Evolutionary conservation across 2,797 vertebrate species (phyloP), one percentile per base, ranked within the genome.

Genomic region (Cyprinodon diabolis): DNA sequence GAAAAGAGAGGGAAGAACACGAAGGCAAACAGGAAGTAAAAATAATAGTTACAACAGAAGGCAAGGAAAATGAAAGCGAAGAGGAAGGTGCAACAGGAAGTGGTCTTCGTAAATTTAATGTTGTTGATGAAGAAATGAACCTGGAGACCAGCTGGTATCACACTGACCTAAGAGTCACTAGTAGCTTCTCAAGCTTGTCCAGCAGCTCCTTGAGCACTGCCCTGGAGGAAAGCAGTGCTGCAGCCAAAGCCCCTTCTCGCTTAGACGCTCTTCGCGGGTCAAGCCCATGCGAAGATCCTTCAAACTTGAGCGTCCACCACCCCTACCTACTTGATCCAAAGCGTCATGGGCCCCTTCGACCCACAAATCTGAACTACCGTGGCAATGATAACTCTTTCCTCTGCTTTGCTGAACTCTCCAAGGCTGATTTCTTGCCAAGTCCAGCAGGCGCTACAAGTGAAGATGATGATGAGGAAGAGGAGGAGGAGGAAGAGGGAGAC

Each of bases 141-240:
- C 76, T 89, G 79, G 91, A 92, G 6, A 90, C 95, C 0, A 95
- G 94, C 74, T 98, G 97, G 30, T 97, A 96, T 81, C 95, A 95
- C 91, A 95, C 95, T 0, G 95, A 95, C 77, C 92, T 90, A 25
- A 88, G 93, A 56, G 93, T 95, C 79, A 95, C 94, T 77, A 92
- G 92, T 87, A 95, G 96, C 45, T 96, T 96, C 84, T 95, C 94
- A 48, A 95, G 96, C 30, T 92, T 96, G 80, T 95, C 95, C 45
- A 99, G 96, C 10, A 95, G 97, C 77, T 99, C 97, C 6, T 73
- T 98, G 90, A 97, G 96, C 0, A 96, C 96, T 2, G 96, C 96
- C 1, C 87, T 99, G 68, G 96, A 98, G 62, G 97, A 98, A 49
- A 96, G 96, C 12, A 95, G 93, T 74, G 65, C 93, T 1, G 86